Base-by-base conservation (phyloP, 1,140 invertebrate species). In the Anadara kagoshimensis region DNA sequence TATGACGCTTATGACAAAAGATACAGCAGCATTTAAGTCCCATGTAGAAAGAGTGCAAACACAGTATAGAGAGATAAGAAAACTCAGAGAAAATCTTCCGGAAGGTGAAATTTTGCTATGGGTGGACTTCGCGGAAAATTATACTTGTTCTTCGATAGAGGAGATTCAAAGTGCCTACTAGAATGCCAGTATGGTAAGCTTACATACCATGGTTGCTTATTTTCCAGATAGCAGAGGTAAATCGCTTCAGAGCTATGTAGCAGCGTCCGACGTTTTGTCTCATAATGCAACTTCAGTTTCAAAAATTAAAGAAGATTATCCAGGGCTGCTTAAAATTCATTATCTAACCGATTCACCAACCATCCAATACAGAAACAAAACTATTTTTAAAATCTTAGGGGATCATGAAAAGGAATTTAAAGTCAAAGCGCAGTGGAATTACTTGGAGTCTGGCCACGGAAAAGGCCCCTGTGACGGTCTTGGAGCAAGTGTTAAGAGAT, bases 121-220 rank as follows among this genome's bases (percentile, higher is more conserved):
- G 24, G 70, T 78, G 76, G 69, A 80, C 56, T 81, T 82, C 62
- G 80, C 78, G n/a, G 78, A 81, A 49, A 76, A 78, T 44, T 80
- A 64, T 61, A 44, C 16, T 2, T 80, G 72, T 63, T 67, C 47
- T 2, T 73, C 73, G 0, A 41, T 72, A 3, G 68, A 79, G 43
- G 76, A 76, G 24, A 47, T 81, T 0, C 74, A 81, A 62, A 51
- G 49, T 10, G 71, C 79, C 0, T 77, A 67, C 24, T 67, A 53
- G 64, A 67, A 67, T 44, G 43, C 45, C 12, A 11, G 51, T 22
- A 56, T 67, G 64, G 64, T 67, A 10, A 56, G 51, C 44, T 22
- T 67, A 3, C 64, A 67, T 22, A 67, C 64, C 16, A 67, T 67
- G 64, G 64, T 67, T 11, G 53, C 45, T 5, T 56, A 67, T 18